Evolutionary conservation across 2,888 invertebrate species (phyloP), one percentile per base, ranked within the genome.

Genomic region (Ophioninae sp.): DNA sequence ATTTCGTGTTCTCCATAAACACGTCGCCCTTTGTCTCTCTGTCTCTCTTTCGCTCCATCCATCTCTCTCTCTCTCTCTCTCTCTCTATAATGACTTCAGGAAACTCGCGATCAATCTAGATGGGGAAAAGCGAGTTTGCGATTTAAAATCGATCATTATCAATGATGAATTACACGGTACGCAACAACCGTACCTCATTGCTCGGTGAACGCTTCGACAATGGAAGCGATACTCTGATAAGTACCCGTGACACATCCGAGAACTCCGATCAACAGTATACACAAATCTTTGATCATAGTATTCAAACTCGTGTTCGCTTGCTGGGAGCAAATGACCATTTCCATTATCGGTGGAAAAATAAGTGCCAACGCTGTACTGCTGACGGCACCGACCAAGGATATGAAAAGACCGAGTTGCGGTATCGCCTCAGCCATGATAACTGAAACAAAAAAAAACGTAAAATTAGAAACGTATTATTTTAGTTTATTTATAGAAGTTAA

Each of bases 341-440:
- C 97, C 85, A 98, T 96, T 79, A 98, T 94, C 0, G 98, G 97
- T 1, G 98, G 98, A 90, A 98, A 97, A 61, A 98, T 94, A 57
- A 99, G 94, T 0, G 98, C 98, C 85, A 99, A 93, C 0, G 97
- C 96, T 6, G 98, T 96, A 87, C 97, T 97, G 91, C 98, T 97
- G 0, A 98, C 95, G 0, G 98, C 97, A 6, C 99, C 99, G 41
- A 99, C 97, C 84, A 99, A 93, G 0, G 98, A 98, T 87, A 99
- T 98, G 93, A 98, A 97, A 1, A 97, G 94, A 2, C 96, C 96
- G 85, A 99, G 93, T 87, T 97, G 95, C 0, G 98, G 98, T 81
- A 99, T 97, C 0, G 96, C 94, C 91, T 97, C 97, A 0, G 98
- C 98, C 86, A 98, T 93, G 10, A 95, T 93, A 94, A 98, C 98